Conservation (phyloP, 2,888 invertebrate species). For the Protonemura montana region DNA sequence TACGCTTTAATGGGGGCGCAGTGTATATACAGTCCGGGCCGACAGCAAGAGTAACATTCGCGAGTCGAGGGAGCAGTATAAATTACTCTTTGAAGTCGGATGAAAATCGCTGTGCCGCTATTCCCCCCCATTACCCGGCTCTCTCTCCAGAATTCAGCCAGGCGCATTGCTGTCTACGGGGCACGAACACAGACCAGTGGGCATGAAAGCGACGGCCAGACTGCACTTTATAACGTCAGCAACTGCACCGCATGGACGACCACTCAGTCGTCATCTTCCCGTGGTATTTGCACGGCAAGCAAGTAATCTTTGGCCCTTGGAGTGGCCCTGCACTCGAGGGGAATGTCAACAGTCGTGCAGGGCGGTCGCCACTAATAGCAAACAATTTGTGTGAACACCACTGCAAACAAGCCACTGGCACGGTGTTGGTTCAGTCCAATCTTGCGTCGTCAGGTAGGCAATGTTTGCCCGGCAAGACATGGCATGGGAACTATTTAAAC, state of each 20-base stretch:
- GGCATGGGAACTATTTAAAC: no score
- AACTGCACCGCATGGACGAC: no score
- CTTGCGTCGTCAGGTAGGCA: background rate
- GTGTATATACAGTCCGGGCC: no score
- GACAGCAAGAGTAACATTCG: background rate
- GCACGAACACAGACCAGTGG: no score
- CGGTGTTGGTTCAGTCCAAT: background rate
- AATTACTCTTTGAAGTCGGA: background rate
- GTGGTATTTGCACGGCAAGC: background rate
- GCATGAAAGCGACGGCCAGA: no score
- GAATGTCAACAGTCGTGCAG: conserved; percentile 2
- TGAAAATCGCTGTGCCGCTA: background rate
- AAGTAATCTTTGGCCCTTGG: background rate
- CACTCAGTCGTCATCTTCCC: no score
- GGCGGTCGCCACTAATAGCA: conserved; percentile 9
- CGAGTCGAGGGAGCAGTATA: background rate
- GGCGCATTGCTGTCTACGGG: no score
- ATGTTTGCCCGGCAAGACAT: background rate
- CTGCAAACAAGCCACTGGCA: background rate
- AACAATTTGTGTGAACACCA: conserved; percentile 24
- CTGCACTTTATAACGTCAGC: no score
- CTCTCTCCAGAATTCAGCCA: no score
- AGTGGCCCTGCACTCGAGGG: conserved; percentile 9
- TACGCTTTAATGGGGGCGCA: background rate
- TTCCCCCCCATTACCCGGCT: background rate